Evolutionary conservation across 2,797 vertebrate genomes (phyloP), one percentile per base, ranked within the genome.

Genomic region (Bucorvus abyssinicus): DNA sequence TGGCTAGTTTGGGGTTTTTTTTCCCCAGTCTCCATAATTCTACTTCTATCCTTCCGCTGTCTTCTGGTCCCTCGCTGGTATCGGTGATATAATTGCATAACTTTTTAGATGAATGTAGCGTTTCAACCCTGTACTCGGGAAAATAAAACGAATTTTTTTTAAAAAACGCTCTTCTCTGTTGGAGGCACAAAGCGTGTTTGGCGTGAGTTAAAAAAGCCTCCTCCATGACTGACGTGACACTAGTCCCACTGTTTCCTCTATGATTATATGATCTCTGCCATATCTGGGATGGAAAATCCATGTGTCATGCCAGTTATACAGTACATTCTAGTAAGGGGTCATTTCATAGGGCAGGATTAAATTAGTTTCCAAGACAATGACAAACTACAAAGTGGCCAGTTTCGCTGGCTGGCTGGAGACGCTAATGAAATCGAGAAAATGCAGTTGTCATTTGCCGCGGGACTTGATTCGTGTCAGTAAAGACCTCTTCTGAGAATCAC

Each of bases 241-340:
- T 81, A 53, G 50, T 84, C 87, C 92, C 16, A 44, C 85, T 84
- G 65, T 94, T 96, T 95, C 49, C 87, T 93, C 56, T 67, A 36
- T 87, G 93, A 96, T 96, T 95, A 89, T 69, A 84, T 87, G 91
- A 88, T 96, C 89, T 88, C 80, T 94, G 77, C 87, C 60, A 32
- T 84, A 82, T 84, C 91, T 97, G 67, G 70, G 84, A 94, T 88
- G 83, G 89, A 95, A 96, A 95, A 94, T 94, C 93, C 87, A 73
- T 68, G 49, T 94, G 83, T 23, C 23, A 50, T 94, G 85, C 79
- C 83, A 94, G 87, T 96, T 95, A 94, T 81, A 92, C 89, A 93
- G 85, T 79, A 11, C 65, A 76, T 94, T 88, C 91, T 91, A 96
- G 89, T n/a, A 29, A 79, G 77, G 65, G 95, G 89, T 96, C 87